phyloP scores from a whole-genome alignment of 2,888 invertebrate genomes.

The Gonocerus acuteangulatus region DNA sequence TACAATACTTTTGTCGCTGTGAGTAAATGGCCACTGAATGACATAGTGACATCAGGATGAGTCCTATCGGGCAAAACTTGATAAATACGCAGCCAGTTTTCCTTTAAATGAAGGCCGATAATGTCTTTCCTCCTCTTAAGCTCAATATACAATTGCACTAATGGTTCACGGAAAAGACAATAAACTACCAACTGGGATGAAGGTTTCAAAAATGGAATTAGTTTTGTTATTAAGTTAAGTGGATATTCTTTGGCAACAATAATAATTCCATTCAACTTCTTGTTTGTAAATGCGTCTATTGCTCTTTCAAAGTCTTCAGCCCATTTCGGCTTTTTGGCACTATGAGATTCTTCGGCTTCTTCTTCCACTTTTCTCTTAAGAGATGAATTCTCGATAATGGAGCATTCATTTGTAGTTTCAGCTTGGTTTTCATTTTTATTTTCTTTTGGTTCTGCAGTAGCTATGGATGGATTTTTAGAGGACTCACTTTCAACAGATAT shows the following conservation, averaged over 20 bases:
- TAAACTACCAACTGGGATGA: constrained; percentile 82
- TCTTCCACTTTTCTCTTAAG: background rate
- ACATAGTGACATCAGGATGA: constrained; percentile 90
- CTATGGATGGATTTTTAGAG: no score
- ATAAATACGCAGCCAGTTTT: constrained; percentile 82
- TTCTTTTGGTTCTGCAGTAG: no score
- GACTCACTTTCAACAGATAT: no score
- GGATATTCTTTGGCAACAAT: constrained; percentile 83
- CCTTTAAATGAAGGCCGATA: constrained; percentile 68
- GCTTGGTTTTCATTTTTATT: no score
- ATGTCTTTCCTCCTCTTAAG: constrained; percentile 65
- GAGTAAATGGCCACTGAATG: constrained; percentile 59
- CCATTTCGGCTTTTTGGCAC: constrained; percentile 56
- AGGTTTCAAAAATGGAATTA: constrained; percentile 68
- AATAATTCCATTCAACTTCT: constrained; percentile 65
- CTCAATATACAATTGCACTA: constrained; percentile 72
- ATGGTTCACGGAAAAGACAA: constrained; percentile 68
- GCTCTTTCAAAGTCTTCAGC: constrained; percentile 61
- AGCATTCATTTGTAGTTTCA: background rate
- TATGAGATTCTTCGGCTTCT: background rate
- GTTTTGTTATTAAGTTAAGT: constrained; percentile 61
- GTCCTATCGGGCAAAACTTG: constrained; percentile 86
- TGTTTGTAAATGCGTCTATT: constrained; percentile 50
- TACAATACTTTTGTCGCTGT: constrained; percentile 30
- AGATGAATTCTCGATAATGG: background rate